Conservation (phyloP, 1,140 invertebrate species). For the Zaprionus kolodkinae region DNA sequence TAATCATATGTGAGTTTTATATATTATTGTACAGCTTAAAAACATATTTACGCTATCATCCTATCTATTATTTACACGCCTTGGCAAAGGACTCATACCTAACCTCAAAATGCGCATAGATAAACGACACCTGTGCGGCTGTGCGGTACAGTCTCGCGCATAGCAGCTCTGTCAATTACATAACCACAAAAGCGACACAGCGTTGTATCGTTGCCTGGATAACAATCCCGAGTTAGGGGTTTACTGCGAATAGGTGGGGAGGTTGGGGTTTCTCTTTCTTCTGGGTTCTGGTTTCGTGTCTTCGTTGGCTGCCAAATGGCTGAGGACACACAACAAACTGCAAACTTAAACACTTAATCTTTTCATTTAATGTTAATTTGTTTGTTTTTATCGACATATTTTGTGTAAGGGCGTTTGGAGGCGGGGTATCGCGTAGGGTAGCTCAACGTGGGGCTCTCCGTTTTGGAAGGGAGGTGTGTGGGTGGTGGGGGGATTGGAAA, state of each 20-base stretch:
- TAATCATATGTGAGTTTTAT: no score
- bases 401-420: slow-evolving; percentile 33
- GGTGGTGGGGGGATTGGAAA: slow-evolving; percentile 24
- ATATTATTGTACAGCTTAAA: background rate
- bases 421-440: background rate
- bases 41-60: background rate
- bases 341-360: slow-evolving; percentile 82
- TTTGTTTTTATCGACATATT: slow-evolving; percentile 82
- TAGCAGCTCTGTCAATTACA: slow-evolving; percentile 46
- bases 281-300: slow-evolving; percentile 17
- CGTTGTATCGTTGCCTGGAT: background rate
- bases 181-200: slow-evolving; percentile 41
- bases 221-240: background rate
- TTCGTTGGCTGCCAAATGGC: slow-evolving; percentile 58
- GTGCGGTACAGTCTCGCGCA: slow-evolving; percentile 11
- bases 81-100: background rate
- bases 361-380: slow-evolving; percentile 82
- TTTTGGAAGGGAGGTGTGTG: background rate
- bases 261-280: slow-evolving; percentile 6
- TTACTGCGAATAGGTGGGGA: background rate
- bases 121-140: slow-evolving; percentile 1
- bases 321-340: slow-evolving; percentile 51
- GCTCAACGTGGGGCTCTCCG: background rate
- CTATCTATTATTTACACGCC: background rate
- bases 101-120: slow-evolving; percentile 7